Evolutionary conservation across 2,797 vertebrate genomes (phyloP).

Genomic region (Falco cherrug): DNA sequence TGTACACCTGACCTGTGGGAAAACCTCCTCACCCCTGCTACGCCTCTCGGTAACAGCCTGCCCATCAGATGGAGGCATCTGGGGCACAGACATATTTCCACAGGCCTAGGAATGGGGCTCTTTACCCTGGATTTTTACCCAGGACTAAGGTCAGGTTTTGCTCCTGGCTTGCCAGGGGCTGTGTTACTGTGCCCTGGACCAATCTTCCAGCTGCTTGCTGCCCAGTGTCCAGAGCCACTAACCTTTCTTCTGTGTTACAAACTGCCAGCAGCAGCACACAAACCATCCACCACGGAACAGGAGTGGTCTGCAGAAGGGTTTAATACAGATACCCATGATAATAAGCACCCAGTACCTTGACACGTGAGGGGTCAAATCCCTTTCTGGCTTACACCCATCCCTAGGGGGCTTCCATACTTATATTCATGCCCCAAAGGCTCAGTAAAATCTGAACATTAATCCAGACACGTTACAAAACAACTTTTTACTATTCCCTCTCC

Average conservation of each 20-base stretch:
- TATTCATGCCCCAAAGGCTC: not conserved
- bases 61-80: not conserved
- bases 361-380: not conserved
- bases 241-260: not conserved
- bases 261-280: not conserved
- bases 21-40: not conserved
- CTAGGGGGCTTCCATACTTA: not conserved
- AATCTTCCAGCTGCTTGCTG: not conserved
- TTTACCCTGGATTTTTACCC: not conserved
- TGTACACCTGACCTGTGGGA: not conserved
- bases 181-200: not conserved
- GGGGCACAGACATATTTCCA: not conserved
- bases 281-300: not conserved
- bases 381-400: not conserved
- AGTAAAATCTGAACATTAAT: not conserved
- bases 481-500: not conserved
- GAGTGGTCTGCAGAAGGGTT: not conserved
- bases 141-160: not conserved
- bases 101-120: not conserved
- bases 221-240: fast-evolving
- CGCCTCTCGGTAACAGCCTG: not conserved
- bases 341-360: not conserved
- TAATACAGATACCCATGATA: not conserved
- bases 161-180: not conserved
- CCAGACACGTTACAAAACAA: not conserved